Percentiles rank a stretch among this genome's conserved stretches.
Evolutionary conservation across 2,888 invertebrate species (phyloP).

Genomic region (Halictus quadricinctus): DNA sequence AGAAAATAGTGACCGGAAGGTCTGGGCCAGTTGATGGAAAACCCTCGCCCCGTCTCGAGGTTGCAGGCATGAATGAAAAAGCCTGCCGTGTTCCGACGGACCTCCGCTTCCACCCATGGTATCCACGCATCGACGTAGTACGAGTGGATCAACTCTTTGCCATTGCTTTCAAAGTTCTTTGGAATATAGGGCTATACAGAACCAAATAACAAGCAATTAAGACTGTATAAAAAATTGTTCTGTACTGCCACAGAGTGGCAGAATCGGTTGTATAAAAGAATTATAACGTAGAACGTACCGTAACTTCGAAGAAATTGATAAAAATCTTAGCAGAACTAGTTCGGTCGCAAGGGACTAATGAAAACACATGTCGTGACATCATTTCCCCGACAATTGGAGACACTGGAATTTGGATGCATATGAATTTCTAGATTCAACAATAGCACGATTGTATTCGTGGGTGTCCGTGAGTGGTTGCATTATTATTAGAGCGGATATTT

Average conservation of each 20-base stretch:
- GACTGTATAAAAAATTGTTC: too few species aligned
- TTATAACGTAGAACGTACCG: too few species aligned
- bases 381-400: neutral
- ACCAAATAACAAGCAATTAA: too few species aligned
- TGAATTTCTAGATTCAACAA: neutral
- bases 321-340: too few species aligned
- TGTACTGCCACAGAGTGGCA: too few species aligned
- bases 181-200: too few species aligned
- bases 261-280: too few species aligned
- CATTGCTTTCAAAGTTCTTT: too few species aligned
- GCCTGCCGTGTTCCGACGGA: neutral
- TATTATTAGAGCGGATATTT: conserved; percentile 23
- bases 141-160: too few species aligned
- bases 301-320: too few species aligned
- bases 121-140: neutral
- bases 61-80: neutral
- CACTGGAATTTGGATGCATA: neutral
- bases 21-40: conserved; percentile 32
- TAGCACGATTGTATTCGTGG: neutral
- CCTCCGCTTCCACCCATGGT: neutral
- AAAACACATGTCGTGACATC: neutral
- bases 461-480: neutral
- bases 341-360: neutral
- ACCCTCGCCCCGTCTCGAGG: neutral
- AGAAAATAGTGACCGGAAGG: conserved; percentile 25